phyloP scores from a whole-genome alignment of 2,888 invertebrate species.

The Tetanocera ferruginea region DNA sequence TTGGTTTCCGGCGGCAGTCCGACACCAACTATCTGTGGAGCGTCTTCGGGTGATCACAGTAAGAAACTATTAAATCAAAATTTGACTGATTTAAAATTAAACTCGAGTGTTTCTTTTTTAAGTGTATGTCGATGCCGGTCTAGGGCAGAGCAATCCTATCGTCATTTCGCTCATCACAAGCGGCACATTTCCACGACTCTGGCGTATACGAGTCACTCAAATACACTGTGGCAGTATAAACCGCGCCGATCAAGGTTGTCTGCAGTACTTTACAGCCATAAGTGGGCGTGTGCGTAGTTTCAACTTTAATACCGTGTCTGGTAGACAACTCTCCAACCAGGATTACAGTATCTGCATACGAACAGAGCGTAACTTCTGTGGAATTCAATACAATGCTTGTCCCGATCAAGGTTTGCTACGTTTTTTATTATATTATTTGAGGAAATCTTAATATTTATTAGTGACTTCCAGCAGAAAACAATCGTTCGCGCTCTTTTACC shows the following conservation, averaged over 20 bases:
- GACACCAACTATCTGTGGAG: constrained; percentile 85
- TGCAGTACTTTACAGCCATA: constrained; percentile 74
- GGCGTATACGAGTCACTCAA: constrained; percentile 86
- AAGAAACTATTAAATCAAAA: constrained; percentile 43
- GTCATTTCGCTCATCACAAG: constrained; percentile 86
- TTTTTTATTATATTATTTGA: background rate
- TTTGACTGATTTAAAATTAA: background rate
- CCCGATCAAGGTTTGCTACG: constrained; percentile 74
- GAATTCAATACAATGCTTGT: constrained; percentile 86
- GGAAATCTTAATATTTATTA: constrained; percentile 48
- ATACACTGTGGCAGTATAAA: constrained; percentile 82
- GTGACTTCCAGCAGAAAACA: constrained; percentile 72
- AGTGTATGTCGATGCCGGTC: constrained; percentile 89
- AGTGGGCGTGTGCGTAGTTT: constrained; percentile 86
- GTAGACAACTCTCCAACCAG: constrained; percentile 87
- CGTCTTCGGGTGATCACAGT: constrained; percentile 87
- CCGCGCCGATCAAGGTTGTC: constrained; percentile 71
- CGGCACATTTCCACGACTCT: constrained; percentile 80
- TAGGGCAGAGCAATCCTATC: constrained; percentile 78
- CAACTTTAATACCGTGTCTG: constrained; percentile 83
- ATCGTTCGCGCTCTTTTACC: constrained; percentile 81
- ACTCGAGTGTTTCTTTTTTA: constrained; percentile 46
- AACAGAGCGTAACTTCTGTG: constrained; percentile 88
- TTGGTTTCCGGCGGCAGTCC: constrained; percentile 87
- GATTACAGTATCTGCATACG: constrained; percentile 90